phyloP scores from a whole-genome alignment of 2,888 invertebrate species.

The Mythimna ferrago region DNA sequence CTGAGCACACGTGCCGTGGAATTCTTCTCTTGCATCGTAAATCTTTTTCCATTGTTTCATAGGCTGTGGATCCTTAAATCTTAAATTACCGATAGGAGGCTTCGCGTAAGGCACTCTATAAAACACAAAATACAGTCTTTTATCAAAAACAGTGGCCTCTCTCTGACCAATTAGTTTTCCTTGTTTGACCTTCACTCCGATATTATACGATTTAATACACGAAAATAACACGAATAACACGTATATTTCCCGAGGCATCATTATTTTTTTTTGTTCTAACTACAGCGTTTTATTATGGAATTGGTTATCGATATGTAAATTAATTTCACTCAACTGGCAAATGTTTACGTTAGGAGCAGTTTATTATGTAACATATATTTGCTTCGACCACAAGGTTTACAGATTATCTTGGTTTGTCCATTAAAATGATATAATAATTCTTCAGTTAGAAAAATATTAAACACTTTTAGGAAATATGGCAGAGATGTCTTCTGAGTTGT shows the following conservation, averaged over 20 bases:
- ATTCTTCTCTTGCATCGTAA: constrained; percentile 90
- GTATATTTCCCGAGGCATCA: constrained; percentile 63
- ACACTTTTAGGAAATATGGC: neutral
- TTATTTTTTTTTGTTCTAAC: constrained; percentile 32
- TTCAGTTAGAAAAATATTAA: neutral
- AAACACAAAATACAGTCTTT: constrained; percentile 79
- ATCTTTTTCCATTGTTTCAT: constrained; percentile 85
- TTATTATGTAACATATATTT: constrained; percentile 2
- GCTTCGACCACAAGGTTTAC: neutral
- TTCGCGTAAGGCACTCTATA: constrained; percentile 85
- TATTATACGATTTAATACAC: constrained; percentile 58
- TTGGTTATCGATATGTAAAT: constrained; percentile 56
- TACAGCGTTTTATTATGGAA: neutral
- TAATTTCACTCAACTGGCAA: constrained; percentile 68
- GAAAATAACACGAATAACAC: constrained; percentile 64
- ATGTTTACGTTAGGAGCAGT: constrained; percentile 66
- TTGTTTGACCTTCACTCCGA: constrained; percentile 78
- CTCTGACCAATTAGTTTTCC: constrained; percentile 77
- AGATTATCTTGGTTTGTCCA: neutral
- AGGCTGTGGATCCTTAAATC: constrained; percentile 83
- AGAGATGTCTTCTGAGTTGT: neutral
- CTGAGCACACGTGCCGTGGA: constrained; percentile 91
- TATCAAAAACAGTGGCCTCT: constrained; percentile 75
- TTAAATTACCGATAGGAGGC: constrained; percentile 77
- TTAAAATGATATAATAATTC: neutral